Percentiles rank a stretch among this genome's conserved stretches.
phyloP scores from a whole-genome alignment of 92 coral and sea anemone genomes.

The Muricea muricata region DNA sequence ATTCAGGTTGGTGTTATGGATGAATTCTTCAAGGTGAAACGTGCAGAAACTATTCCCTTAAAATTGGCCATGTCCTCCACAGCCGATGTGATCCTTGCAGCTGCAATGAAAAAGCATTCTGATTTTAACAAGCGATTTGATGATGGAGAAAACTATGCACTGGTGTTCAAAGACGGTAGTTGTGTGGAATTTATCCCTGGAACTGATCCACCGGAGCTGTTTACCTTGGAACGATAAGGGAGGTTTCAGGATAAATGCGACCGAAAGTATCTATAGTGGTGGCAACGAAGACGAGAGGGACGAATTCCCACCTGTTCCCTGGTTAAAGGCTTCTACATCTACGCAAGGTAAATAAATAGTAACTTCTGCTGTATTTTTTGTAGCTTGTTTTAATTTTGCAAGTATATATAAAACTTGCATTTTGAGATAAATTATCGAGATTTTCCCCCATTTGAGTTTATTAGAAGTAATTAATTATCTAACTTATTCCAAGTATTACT shows the following conservation, averaged over 20 bases:
- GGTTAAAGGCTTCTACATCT: neutral
- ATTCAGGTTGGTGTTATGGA: slow-evolving; percentile 66
- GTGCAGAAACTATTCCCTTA: slow-evolving; percentile 62
- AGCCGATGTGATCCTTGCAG: slow-evolving; percentile 43
- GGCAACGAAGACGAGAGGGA: slow-evolving; percentile 15
- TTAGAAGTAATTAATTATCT: too few species aligned
- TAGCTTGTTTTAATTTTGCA: too few species aligned
- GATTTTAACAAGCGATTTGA: slow-evolving; percentile 67
- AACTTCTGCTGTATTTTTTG: too few species aligned
- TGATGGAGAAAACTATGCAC: neutral
- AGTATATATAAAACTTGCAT: too few species aligned
- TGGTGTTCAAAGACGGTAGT: slow-evolving; percentile 65
- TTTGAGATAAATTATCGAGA: too few species aligned
- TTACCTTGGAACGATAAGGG: slow-evolving; percentile 60
- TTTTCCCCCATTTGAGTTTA: too few species aligned
- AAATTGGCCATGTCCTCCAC: slow-evolving; percentile 59
- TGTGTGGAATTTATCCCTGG: slow-evolving; percentile 63
- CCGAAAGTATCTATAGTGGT: too few species aligned
- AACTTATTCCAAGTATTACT: too few species aligned
- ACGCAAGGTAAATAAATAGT: too few species aligned
- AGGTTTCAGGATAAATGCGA: slow-evolving; percentile 68
- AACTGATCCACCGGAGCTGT: slow-evolving; percentile 58
- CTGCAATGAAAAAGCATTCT: slow-evolving; percentile 57
- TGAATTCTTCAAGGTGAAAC: slow-evolving; percentile 47
- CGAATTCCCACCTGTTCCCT: slow-evolving; percentile 12